A percentile compares a stretch with the other conserved stretches of the same genome.
Conservation (phyloP, 23 tunicate species). For the Styela clava region DNA sequence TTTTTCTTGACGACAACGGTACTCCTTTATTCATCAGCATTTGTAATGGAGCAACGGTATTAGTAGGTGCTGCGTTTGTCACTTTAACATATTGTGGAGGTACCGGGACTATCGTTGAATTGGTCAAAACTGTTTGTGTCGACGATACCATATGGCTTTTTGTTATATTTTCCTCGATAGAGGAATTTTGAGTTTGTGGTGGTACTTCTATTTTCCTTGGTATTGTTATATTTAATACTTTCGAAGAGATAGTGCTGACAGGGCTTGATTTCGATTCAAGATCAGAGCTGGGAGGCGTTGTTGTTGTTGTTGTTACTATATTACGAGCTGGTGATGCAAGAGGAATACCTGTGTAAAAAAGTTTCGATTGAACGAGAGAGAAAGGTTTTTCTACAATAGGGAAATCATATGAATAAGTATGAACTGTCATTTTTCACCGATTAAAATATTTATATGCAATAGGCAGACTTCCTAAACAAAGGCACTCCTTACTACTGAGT, state of each 20-base stretch:
- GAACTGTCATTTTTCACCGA: no score
- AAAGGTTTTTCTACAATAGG: not conserved
- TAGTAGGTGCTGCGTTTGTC: constrained; percentile 4
- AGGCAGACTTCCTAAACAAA: no score
- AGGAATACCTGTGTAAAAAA: not conserved
- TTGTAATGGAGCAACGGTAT: constrained; percentile 15
- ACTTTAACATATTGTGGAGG: not conserved
- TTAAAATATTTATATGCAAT: no score
- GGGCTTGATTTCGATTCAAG: not conserved
- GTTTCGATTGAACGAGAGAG: not conserved
- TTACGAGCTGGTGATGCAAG: not conserved
- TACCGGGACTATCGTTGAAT: no score
- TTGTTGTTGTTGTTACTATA: not conserved
- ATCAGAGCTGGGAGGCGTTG: not conserved
- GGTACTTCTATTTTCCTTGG: not conserved
- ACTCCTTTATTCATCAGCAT: not conserved
- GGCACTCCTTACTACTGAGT: no score
- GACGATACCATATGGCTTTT: no score
- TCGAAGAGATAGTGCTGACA: not conserved
- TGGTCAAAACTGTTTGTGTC: no score
- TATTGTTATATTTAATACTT: not conserved
- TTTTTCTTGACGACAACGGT: not conserved
- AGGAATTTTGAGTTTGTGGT: not conserved
- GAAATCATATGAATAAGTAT: no score
- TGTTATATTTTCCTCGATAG: no score